phyloP scores from a whole-genome alignment of 2,797 vertebrate genomes.

The Enteromius mattozi region DNA sequence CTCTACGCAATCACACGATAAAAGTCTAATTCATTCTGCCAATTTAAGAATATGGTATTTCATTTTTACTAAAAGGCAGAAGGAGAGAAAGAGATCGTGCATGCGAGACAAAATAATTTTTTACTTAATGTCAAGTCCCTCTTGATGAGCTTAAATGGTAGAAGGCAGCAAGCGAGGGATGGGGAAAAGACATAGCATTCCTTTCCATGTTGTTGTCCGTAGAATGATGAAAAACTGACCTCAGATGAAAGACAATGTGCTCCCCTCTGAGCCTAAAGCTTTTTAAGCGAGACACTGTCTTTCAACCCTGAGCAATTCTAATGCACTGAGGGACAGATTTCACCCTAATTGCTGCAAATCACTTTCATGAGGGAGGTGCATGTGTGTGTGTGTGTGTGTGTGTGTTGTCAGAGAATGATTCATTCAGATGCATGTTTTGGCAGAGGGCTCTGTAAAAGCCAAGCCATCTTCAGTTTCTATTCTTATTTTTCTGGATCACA shows the following conservation, averaged over 20 bases:
- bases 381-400: slow-evolving; percentile 17
- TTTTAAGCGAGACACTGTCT: slow-evolving; percentile 67
- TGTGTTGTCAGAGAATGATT: slow-evolving; percentile 57
- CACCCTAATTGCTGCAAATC: slow-evolving; percentile 63
- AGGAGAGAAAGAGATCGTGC: background rate
- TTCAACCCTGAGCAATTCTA: slow-evolving; percentile 68
- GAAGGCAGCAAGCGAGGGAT: background rate
- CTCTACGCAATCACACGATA: background rate
- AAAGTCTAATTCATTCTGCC: slow-evolving; percentile 45
- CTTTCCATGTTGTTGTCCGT: slow-evolving; percentile 29
- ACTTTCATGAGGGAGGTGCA: slow-evolving; percentile 59
- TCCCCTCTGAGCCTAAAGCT: slow-evolving; percentile 68
- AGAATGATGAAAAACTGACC: slow-evolving; percentile 42
- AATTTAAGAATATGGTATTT: slow-evolving; percentile 45
- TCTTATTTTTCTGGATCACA: slow-evolving; percentile 49
- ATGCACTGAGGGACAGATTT: slow-evolving; percentile 61
- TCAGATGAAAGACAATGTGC: slow-evolving; percentile 52
- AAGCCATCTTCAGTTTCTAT: slow-evolving; percentile 43
- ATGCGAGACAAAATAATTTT: background rate
- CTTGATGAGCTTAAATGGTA: slow-evolving; percentile 44
- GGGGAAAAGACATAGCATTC: slow-evolving; percentile 19
- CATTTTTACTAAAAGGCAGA: slow-evolving; percentile 15
- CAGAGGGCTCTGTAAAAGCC: slow-evolving; percentile 66
- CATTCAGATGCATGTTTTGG: slow-evolving; percentile 70
- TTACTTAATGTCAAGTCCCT: slow-evolving; percentile 45